Conservation (phyloP, 2,888 invertebrate species). For the Trisateles emortualis region DNA sequence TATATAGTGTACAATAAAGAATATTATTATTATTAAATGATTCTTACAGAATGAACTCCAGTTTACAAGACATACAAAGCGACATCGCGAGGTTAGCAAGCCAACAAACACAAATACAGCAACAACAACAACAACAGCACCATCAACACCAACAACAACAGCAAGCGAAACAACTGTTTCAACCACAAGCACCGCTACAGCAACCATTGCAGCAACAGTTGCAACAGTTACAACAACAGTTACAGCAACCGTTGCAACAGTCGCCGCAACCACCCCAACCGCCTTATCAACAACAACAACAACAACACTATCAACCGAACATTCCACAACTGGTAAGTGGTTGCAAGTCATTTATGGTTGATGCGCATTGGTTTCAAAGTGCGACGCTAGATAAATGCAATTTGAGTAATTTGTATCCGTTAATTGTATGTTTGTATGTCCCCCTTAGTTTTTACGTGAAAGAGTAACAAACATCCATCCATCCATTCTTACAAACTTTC, state of each 20-base stretch:
- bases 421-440: neutral
- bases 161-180: slow-evolving; percentile 83
- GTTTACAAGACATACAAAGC: slow-evolving; percentile 96
- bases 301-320: slow-evolving; percentile 78
- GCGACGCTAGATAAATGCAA: slow-evolving; percentile 1
- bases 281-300: slow-evolving; percentile 73
- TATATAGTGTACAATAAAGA: neutral
- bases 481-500: too few species aligned
- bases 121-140: slow-evolving; percentile 83
- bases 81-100: slow-evolving; percentile 96
- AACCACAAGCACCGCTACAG: slow-evolving; percentile 75
- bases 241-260: slow-evolving; percentile 69
- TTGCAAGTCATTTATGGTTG: slow-evolving; percentile 5
- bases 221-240: slow-evolving; percentile 60
- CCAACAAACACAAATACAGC: slow-evolving; percentile 86
- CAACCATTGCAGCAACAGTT: slow-evolving; percentile 63
- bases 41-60: slow-evolving; percentile 93
- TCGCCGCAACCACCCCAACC: slow-evolving; percentile 80
- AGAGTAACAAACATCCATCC: too few species aligned
- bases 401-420: too few species aligned
- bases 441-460: too few species aligned
- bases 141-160: slow-evolving; percentile 76
- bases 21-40: neutral
- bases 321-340: slow-evolving; percentile 85
- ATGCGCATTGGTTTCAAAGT: slow-evolving; percentile 11